Percentiles rank a stretch among this genome's conserved stretches.
These are phyloP conservation scores for Metallyticus violacea DNA, from an alignment of 2,888 invertebrate species.

Conservation along the genomic window DNA sequence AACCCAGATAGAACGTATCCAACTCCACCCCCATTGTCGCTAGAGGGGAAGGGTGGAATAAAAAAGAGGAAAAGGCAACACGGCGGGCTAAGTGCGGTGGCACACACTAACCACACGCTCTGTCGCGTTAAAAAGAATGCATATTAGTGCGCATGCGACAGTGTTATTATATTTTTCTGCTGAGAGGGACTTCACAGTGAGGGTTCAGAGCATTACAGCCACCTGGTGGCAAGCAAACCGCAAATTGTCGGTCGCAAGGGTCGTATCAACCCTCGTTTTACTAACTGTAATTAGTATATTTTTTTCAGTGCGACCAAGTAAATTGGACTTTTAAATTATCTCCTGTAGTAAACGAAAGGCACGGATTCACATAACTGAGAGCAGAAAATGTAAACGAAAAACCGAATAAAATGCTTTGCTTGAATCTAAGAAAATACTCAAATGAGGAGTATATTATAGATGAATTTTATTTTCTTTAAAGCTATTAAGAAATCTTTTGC, in stretches of 20 bases:
- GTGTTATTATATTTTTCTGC: background rate
- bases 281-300: constrained; percentile 10
- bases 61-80: background rate
- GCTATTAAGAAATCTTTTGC: no score
- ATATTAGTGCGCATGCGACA: background rate
- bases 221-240: background rate
- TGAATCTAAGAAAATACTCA: background rate
- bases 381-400: background rate
- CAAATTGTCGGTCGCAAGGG: constrained; percentile 19
- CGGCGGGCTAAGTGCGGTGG: background rate
- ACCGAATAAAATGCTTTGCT: background rate
- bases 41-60: background rate
- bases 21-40: background rate
- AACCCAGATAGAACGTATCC: background rate
- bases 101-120: constrained; percentile 7
- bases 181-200: background rate
- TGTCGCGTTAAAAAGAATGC: background rate
- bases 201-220: constrained; percentile 4
- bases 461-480: no score
- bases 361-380: background rate
- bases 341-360: background rate
- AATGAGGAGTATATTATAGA: no score
- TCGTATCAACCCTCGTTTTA: constrained; percentile 15
- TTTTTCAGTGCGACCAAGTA: constrained; percentile 2
- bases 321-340: constrained; percentile 16